Percentiles rank a stretch among this genome's conserved stretches.
Conservation (phyloP, 2,888 invertebrate species). For the Horisme vitalbata region DNA sequence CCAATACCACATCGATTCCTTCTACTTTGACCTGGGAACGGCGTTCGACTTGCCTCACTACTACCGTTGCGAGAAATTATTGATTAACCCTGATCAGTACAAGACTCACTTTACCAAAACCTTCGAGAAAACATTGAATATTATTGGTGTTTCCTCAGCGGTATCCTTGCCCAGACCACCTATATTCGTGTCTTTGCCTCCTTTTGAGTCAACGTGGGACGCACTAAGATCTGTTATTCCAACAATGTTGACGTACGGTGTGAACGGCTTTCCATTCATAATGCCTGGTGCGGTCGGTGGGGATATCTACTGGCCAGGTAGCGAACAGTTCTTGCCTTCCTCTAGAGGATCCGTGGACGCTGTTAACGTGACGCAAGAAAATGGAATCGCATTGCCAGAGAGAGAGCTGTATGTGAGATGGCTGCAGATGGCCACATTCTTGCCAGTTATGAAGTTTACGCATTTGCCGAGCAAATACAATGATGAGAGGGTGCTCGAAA, state of each 20-base stretch:
- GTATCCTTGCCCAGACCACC: constrained; percentile 91
- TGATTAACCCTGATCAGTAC: constrained; percentile 92
- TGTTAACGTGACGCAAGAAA: constrained; percentile 63
- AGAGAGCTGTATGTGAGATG: constrained; percentile 94
- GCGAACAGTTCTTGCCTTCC: constrained; percentile 78
- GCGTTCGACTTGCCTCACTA: constrained; percentile 94
- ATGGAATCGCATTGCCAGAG: constrained; percentile 84
- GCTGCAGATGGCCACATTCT: constrained; percentile 94
- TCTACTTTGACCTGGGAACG: constrained; percentile 91
- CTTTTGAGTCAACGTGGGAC: constrained; percentile 94
- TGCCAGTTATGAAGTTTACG: constrained; percentile 96
- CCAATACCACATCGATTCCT: constrained; percentile 91
- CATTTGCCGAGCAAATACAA: constrained; percentile 95
- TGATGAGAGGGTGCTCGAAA: constrained; percentile 88
- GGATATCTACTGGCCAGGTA: constrained; percentile 87
- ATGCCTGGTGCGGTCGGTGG: constrained; percentile 98
- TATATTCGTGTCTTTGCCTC: constrained; percentile 92
- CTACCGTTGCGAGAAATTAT: constrained; percentile 88
- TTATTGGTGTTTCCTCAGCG: constrained; percentile 93
- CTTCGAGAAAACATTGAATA: constrained; percentile 83
- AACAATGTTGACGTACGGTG: constrained; percentile 92
- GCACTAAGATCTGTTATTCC: constrained; percentile 92
- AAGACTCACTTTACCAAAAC: constrained; percentile 87
- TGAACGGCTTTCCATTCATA: constrained; percentile 96
- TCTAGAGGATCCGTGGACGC: constrained; percentile 70